Conservation (phyloP, 1,140 invertebrate species). For the Leptopilina boulardi region DNA sequence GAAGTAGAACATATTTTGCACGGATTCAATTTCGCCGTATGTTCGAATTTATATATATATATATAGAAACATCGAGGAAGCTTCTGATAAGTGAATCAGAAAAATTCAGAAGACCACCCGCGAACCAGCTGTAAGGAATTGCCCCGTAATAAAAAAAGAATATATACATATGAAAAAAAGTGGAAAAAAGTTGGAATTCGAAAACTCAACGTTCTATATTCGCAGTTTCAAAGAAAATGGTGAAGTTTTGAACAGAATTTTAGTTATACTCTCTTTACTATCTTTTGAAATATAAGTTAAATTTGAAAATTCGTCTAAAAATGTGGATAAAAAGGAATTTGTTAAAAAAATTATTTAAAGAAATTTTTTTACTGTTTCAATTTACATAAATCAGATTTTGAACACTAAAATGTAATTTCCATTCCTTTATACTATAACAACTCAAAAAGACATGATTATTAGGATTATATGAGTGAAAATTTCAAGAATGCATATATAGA, state of each 20-base stretch:
- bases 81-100: constrained; percentile 26
- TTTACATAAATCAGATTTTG: background rate
- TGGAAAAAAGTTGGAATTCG: background rate
- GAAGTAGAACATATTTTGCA: background rate
- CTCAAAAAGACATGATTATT: background rate
- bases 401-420: background rate
- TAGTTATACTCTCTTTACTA: background rate
- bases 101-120: constrained; percentile 18
- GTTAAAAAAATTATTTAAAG: background rate
- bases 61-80: constrained; percentile 22
- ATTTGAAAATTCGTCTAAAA: background rate
- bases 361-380: background rate
- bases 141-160: constrained; percentile 10
- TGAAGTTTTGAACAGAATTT: background rate
- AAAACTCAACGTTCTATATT: background rate
- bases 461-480: background rate
- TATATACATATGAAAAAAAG: background rate
- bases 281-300: constrained; percentile 21
- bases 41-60: constrained; percentile 24
- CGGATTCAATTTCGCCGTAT: constrained; percentile 19
- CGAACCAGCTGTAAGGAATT: constrained; percentile 21
- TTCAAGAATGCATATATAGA: background rate
- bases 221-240: background rate
- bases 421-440: background rate
- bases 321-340: background rate